Base-by-base conservation (phyloP, 1,140 invertebrate genomes). In the Brachionus rubens region DNA sequence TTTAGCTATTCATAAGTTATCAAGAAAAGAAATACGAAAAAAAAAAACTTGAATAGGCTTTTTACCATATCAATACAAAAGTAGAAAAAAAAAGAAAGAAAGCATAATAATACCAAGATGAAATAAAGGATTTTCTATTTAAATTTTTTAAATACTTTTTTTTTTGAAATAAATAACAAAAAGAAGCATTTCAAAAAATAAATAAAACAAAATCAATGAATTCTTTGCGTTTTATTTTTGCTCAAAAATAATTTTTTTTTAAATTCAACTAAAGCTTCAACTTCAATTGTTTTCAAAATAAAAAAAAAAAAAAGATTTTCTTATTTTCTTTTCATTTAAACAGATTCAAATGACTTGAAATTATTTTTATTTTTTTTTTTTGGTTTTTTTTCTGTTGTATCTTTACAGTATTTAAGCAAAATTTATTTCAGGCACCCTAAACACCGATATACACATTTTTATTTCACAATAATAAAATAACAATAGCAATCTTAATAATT, bases 401-500 rank as follows among this genome's bases (percentile, higher is more conserved):
- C n/a, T n/a, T n/a, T n/a, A n/a, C n/a, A n/a, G n/a, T n/a, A n/a
- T n/a, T n/a, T n/a, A n/a, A n/a, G n/a, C n/a, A n/a, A n/a, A n/a
- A n/a, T n/a, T n/a, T n/a, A n/a, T n/a, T n/a, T n/a, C n/a, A n/a
- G n/a, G n/a, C n/a, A n/a, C n/a, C n/a, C n/a, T n/a, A n/a, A n/a
- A n/a, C n/a, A n/a, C n/a, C n/a, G n/a, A n/a, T n/a, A n/a, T n/a
- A n/a, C n/a, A n/a, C n/a, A n/a, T n/a, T n/a, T n/a, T n/a, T n/a
- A n/a, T n/a, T n/a, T n/a, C n/a, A n/a, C n/a, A n/a, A n/a, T n/a
- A n/a, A n/a, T n/a, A n/a, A n/a, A n/a, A n/a, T 36, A 59, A 59
- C 54, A 59, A 59, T 33, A 59, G 54, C 54, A 59, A 59, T 59
- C 54, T 59, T 59, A 59, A 59, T 59, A 59, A 59, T 59, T 59